Conservation (phyloP, 2,113 vertebrate genomes). For the Channa argus region DNA sequence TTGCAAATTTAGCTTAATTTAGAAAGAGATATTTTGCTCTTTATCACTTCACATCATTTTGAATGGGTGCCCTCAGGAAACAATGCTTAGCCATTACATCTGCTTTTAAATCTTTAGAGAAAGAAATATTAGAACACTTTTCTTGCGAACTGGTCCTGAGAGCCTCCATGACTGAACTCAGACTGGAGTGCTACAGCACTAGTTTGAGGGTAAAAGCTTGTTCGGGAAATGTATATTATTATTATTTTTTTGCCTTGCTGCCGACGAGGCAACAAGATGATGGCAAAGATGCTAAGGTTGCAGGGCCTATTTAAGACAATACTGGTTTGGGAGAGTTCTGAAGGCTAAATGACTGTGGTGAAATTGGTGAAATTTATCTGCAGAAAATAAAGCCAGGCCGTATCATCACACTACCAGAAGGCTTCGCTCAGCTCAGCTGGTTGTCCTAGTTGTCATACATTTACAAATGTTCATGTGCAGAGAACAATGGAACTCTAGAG, state of each 20-base stretch:
- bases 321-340: slow-evolving; percentile 7
- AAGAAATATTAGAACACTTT: not conserved
- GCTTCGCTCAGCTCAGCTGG: slow-evolving; percentile 27
- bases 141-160: not conserved
- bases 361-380: slow-evolving; percentile 27
- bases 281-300: slow-evolving; percentile 2
- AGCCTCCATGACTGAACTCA: not conserved
- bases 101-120: not conserved
- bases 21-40: too few relatives aligned
- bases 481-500: not conserved
- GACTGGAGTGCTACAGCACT: not conserved
- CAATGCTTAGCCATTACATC: not conserved
- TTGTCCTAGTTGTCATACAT: slow-evolving; percentile 43
- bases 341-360: not conserved
- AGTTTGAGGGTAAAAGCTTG: slow-evolving; percentile 1
- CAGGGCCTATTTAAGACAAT: slow-evolving; percentile 22
- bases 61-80: not conserved
- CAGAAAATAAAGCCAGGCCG: slow-evolving; percentile 42
- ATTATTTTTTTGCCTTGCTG: slow-evolving; percentile 28
- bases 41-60: too few relatives aligned
- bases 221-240: slow-evolving; percentile 14
- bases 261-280: slow-evolving; percentile 17
- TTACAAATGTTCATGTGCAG: slow-evolving; percentile 29
- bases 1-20: too few relatives aligned
- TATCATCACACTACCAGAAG: slow-evolving; percentile 44